Evolutionary conservation across 2,888 invertebrate species (phyloP), one percentile per base, ranked within the genome.

Genomic region (Ferdinandea cuprea): DNA sequence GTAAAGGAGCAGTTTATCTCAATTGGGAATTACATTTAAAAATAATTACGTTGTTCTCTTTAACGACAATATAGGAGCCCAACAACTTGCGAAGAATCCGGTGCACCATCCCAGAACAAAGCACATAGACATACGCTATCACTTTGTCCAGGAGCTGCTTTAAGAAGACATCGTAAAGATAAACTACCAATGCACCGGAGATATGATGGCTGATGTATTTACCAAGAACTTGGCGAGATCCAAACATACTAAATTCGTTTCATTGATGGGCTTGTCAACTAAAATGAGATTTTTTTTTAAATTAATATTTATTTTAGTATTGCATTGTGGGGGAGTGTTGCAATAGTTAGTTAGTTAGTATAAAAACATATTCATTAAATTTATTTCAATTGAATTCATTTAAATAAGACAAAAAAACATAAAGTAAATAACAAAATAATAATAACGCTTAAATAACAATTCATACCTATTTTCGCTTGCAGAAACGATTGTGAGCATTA

Each of bases 91-190:
- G 7, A 59, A 15, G 15, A 74, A 76, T 35, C 66, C 63, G 11
- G 48, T 76, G 1, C 52, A 48, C 48, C 85, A 85, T n/a, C n/a
- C 65, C 9, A 54, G 66, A 48, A 79, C 69, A 1, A 79, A 84
- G 25, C 65, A 78, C 44, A 56, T 63, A 21, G 61, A 42, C 40
- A 71, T 65, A n/a, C 56, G 58, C 7, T 65, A 56, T 15, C 77
- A 78, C 37, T 73, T 59, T 15, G 46, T 73, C 3, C 35, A 74
- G 11, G 74, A 78, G 44, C 30, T 65, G 1, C 13, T 37, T 30
- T 15, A 77, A 40, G 17, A 65, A 8, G 56, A 35, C 9, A 8
- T 30, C 7, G 69, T 77, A n/a, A 44, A 44, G 6, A 1, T 68
- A 7, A 61, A 66, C 7, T 80, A 73, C 9, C n/a, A 28, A 6